Evolutionary conservation across 2,888 invertebrate genomes (phyloP), one percentile per base, ranked within the genome.

Genomic region (Noctua janthina): DNA sequence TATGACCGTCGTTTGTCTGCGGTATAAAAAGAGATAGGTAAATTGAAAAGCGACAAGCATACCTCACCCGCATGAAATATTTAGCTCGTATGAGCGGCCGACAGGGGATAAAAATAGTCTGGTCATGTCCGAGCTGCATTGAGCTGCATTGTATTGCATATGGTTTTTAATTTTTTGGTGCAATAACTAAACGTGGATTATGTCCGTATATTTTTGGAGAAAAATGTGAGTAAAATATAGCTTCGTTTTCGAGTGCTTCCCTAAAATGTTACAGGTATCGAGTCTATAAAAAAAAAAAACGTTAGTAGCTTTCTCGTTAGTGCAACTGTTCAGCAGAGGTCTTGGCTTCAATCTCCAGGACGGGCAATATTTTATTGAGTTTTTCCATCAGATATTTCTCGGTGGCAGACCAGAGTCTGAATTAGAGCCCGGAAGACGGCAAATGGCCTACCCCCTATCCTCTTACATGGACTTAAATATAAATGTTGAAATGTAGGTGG

Each of bases 11-110:
- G 23, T 64, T 62, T 56, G 11, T 80, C 51, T 74, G 74, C 59
- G 17, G 29, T 13, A 56, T 54, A 72, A 84, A 84, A 74, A 71
- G 46, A 5, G 29, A 29, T 29, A 62, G 35, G 17, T 49, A 56
- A 67, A 84, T 78, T 84, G 84, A 84, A 84, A 84, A 77, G 56
- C 77, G 81, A 74, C 81, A 39, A 64, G 49, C 84, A 43, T 51
- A 81, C 71, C 56, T 74, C 71, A 77, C 17, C 64, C 56, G 62
- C 70, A 71, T 85, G 67, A 85, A 74, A 85, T 82, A 85, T 85
- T 82, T 71, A 82, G 78, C 73, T 68, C 29, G 75, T 74, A 74
- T 71, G 74, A 74, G 49, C 67, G 70, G 43, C 62, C 43, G 75
- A 76, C 82, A n/a, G 29, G 51, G 68, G 68, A 84, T 71, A 73